A percentile compares a stretch with the other conserved stretches of the same genome.
Evolutionary conservation across 2,113 vertebrate genomes (phyloP).

Genomic region (Electrona antarctica): DNA sequence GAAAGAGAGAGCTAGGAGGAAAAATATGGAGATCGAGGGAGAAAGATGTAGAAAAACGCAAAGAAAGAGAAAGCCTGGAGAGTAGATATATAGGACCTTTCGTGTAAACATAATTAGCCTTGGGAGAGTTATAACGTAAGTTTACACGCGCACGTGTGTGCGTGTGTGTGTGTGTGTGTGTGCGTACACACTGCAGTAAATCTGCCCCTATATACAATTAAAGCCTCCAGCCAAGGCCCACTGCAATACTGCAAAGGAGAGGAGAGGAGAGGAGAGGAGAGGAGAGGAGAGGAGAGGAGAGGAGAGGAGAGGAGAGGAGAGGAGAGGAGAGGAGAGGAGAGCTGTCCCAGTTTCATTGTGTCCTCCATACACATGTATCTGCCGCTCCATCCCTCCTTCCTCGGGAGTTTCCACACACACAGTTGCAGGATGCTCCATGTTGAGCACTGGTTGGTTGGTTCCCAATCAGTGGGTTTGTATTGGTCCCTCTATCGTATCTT

Average conservation of each 20-base stretch:
- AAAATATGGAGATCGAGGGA: slow-evolving; percentile 15
- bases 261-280: background rate
- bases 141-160: background rate
- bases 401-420: slow-evolving; percentile 22
- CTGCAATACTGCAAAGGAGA: background rate
- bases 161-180: slow-evolving; percentile 14
- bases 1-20: slow-evolving; percentile 12
- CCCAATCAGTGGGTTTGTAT: too few species aligned
- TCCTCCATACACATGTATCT: slow-evolving; percentile 59
- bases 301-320: background rate
- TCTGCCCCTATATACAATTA: slow-evolving; percentile 9
- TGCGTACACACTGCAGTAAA: slow-evolving; percentile 20
- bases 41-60: slow-evolving; percentile 22
- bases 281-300: background rate
- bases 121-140: slow-evolving; percentile 27
- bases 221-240: background rate
- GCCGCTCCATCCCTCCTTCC: slow-evolving; percentile 25
- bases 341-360: slow-evolving; percentile 47
- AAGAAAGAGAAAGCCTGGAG: background rate
- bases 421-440: slow-evolving; percentile 35
- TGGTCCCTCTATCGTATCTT: too few species aligned
- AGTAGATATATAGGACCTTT: slow-evolving; percentile 37
- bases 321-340: background rate
- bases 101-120: slow-evolving; percentile 30
- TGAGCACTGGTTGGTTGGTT: too few species aligned